Base-by-base conservation (phyloP, 2,888 invertebrate species). In the Formica aserva region DNA sequence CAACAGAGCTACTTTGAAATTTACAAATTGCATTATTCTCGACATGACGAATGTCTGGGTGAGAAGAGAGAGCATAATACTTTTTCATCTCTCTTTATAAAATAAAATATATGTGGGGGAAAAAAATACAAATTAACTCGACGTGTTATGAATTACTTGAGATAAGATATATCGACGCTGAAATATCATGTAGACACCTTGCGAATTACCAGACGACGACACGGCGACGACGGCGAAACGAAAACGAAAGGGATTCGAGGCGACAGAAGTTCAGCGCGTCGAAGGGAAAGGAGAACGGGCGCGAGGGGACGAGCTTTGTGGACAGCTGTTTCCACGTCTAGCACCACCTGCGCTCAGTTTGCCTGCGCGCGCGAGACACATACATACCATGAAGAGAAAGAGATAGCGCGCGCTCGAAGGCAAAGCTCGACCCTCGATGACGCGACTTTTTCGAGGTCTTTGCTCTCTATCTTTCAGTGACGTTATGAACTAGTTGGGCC, bases 281-380 rank as follows among this genome's bases (percentile, higher is more conserved):
- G 60, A 72, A 85, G 74, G 69, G 69, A 74, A 81, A 62, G 85
- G 86, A 6, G 82, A 72, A 85, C 38, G 60, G 45, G 41, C 38
- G 83, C 85, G 71, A 76, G 83, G 78, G 74, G 48, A 48, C 18
- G 18, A 52, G 67, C 86, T 82, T 84, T 86, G 86, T 81, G 83
- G 91, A 92, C 94, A 93, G 93, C 92, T 93, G 93, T 89, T 91
- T 86, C 86, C 87, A 87, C 85, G 82, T 85, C 86, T 86, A 87
- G 82, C 87, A 89, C 89, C 93, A 94, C 93, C 94, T 94, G 94
- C 91, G 89, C 91, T 92, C 94, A 91, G 94, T 91, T 65, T 92
- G 92, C 78, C 13, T 66, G 55, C 48, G 83, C 82, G 84, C 72
- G 84, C 69, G 65, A 22, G 84, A 72, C 83, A 77, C 75, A 84